Percentiles rank a stretch among this genome's conserved stretches.
Conservation (phyloP, 2,797 vertebrate genomes). For the Alectoris magna region DNA sequence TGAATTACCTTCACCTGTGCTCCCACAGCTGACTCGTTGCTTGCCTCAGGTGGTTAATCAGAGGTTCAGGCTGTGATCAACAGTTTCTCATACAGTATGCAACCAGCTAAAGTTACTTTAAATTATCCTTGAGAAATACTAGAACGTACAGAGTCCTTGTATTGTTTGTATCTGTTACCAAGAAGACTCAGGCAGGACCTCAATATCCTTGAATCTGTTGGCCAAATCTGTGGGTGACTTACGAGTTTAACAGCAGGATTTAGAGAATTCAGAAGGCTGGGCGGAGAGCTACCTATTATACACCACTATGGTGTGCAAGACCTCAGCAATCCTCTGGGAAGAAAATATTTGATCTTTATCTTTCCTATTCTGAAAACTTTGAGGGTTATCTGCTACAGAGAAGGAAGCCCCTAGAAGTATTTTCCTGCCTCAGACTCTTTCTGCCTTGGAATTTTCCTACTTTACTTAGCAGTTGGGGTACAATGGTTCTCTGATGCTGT, state of each 20-base stretch:
- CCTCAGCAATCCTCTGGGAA: not conserved
- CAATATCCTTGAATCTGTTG: not conserved
- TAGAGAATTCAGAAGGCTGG: not conserved
- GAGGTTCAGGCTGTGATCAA: no score
- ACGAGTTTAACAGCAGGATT: not conserved
- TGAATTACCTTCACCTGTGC: no score
- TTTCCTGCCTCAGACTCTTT: not conserved
- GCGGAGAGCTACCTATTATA: not conserved
- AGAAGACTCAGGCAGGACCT: not conserved
- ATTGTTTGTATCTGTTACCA: not conserved
- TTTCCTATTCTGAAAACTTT: not conserved
- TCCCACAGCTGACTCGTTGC: no score
- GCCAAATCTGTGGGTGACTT: not conserved
- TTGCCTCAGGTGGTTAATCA: no score
- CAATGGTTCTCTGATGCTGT: not conserved
- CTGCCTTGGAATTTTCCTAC: not conserved
- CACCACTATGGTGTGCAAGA: not conserved
- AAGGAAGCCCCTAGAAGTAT: not conserved
- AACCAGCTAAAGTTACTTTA: not conserved
- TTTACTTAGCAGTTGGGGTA: not conserved
- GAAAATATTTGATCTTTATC: not conserved
- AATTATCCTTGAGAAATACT: not conserved
- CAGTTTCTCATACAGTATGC: no score
- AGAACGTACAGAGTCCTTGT: not conserved
- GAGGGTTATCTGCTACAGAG: not conserved